Base-by-base conservation (phyloP, 2,797 vertebrate genomes). In the Pangasius macronema region DNA sequence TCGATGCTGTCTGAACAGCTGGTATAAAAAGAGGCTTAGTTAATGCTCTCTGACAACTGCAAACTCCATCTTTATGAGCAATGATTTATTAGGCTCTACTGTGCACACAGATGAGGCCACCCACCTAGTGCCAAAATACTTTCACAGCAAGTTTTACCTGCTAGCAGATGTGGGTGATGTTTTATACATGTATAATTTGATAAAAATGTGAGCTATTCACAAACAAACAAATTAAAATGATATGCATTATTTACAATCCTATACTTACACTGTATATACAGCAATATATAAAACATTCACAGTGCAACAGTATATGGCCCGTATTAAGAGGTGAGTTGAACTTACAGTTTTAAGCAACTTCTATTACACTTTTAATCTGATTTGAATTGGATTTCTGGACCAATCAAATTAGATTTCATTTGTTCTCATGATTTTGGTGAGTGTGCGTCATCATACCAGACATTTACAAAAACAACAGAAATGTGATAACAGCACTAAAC, bases 1-100 rank as follows among this genome's bases (percentile, higher is more conserved):
- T 93, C 88, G 79, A 95, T 90, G 61, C 95, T 92, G 89, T 97
- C 96, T 84, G 89, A 88, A 86, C 96, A 98, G 89, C 96, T 98
- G 94, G 91, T 95, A 95, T 72, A 85, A 90, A 89, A 6, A 92
- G 83, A 94, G 91, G 27, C 90, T 77, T 88, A 3, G 24, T 90
- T 89, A 87, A 87, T 90, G 82, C 77, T 65, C 73, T 11, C 33
- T 57, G 77, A 89, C 84, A 85, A 84, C 72, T 73, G 68, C 55
- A 73, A 80, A 73, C 83, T 88, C 72, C 70, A 49, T 76, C 73
- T 89, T 87, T 67, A 91, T 89, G 70, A 86, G 76, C 70, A 46
- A 63, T 89, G 86, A 89, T 88, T 90, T 89, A 91, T 91, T 84
- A 91, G 55, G 70, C n/a, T 63, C 46, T 77, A 89, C 83, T 80